Conservation (phyloP, 35 echinoderm and acorn worm species). For the Patiria miniata region DNA sequence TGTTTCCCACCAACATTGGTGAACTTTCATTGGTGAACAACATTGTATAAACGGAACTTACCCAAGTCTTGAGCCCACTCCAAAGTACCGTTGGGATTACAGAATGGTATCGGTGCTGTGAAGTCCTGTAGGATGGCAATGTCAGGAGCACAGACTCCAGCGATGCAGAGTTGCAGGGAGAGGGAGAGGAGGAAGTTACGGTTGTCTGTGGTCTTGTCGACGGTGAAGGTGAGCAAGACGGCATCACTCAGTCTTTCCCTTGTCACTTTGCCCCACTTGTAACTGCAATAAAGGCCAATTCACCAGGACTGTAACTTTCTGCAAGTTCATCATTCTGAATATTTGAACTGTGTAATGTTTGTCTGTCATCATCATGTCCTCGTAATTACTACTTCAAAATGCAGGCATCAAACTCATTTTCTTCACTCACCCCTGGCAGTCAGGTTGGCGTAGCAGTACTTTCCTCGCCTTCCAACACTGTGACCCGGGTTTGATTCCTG, state of each 20-base stretch:
- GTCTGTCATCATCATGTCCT: neutral
- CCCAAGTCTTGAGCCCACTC: slow-evolving; percentile 34
- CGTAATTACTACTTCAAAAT: neutral
- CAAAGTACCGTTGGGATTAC: slow-evolving; percentile 2
- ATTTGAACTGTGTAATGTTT: neutral
- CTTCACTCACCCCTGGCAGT: neutral
- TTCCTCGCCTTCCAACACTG: too few species aligned
- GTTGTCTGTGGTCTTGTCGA: slow-evolving; percentile 21
- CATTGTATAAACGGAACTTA: neutral
- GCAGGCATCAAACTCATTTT: too few species aligned
- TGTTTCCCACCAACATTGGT: too few species aligned
- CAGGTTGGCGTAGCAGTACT: neutral
- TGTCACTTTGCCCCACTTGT: slow-evolving; percentile 22
- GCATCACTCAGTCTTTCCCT: slow-evolving; percentile 33
- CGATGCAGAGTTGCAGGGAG: slow-evolving; percentile 13
- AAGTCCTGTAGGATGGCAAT: neutral
- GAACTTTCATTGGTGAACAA: neutral
- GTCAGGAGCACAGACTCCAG: neutral
- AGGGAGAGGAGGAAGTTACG: neutral
- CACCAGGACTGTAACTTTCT: neutral
- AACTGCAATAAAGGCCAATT: slow-evolving; percentile 10
- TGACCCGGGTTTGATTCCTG: too few species aligned
- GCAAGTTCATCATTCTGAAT: neutral
- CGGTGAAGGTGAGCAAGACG: slow-evolving; percentile 7
- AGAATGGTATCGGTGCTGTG: slow-evolving; percentile 30